Percentiles rank a stretch among this genome's conserved stretches.
Conservation (phyloP, 2,113 vertebrate genomes). For the Natator depressus region DNA sequence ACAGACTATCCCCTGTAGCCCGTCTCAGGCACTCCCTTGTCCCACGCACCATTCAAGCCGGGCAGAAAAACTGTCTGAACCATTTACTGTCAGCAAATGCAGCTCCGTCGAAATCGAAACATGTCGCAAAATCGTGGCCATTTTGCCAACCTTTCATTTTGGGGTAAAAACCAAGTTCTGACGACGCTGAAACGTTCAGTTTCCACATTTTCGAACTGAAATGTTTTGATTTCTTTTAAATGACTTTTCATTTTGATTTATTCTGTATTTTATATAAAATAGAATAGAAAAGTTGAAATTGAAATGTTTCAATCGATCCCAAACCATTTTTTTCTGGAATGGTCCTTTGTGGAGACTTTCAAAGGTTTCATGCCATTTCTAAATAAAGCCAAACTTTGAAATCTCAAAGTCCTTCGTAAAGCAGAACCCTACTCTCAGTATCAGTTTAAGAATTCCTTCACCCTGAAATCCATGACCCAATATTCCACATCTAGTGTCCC, state of each 20-base stretch:
- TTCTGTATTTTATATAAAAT: neutral
- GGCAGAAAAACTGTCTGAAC: neutral
- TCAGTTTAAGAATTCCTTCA: neutral
- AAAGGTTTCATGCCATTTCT: neutral
- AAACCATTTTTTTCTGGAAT: neutral
- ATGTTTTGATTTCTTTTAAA: neutral
- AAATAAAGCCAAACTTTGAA: neutral
- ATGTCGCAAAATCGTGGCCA: neutral
- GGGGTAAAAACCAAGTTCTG: neutral
- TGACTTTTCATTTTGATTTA: neutral
- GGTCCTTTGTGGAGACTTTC: neutral
- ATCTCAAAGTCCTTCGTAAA: neutral
- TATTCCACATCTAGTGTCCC: neutral
- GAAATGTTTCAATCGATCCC: neutral
- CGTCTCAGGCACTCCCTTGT: fast-evolving
- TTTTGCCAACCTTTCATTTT: neutral
- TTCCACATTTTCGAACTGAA: neutral
- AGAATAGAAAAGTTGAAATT: neutral
- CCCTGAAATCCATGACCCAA: neutral
- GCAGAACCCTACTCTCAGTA: neutral
- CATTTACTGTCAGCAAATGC: neutral
- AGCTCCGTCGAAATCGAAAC: neutral
- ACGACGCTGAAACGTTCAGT: neutral
- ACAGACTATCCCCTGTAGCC: neutral
- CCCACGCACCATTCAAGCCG: neutral